Evolutionary conservation across 2,797 vertebrate genomes (phyloP).

Genomic region (Coluber constrictor): DNA sequence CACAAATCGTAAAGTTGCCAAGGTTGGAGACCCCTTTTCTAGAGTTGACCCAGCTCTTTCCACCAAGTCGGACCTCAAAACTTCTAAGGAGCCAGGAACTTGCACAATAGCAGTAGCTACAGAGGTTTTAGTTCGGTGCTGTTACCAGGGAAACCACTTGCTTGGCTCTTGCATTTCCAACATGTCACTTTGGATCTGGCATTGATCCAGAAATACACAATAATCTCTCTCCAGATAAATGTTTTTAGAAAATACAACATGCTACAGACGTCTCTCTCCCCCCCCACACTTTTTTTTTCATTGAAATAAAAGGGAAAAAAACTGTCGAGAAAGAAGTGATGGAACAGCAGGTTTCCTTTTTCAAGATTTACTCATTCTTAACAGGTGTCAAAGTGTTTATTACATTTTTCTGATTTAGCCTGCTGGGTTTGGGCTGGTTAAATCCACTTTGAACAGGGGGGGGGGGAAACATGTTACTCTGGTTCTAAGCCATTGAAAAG

Average conservation of each 20-base stretch:
- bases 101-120: neutral
- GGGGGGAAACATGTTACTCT: neutral
- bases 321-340: neutral
- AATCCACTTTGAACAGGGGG: neutral
- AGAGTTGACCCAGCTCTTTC: neutral
- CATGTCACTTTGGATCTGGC: constrained; percentile 3
- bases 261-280: neutral
- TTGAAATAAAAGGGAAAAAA: neutral
- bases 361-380: neutral
- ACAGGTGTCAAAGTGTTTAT: neutral
- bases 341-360: neutral
- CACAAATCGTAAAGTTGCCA: too few species aligned
- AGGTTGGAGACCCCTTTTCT: neutral
- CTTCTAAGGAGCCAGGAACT: neutral
- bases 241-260: neutral
- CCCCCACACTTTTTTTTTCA: neutral
- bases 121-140: neutral
- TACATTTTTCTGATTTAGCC: neutral
- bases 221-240: neutral
- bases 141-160: constrained; percentile 25
- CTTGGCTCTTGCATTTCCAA: constrained; percentile 3
- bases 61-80: neutral
- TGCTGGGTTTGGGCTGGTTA: neutral
- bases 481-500: neutral
- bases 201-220: neutral